Percentiles rank a stretch among this genome's conserved stretches.
These are phyloP conservation scores for Corydoras sp. DNA, from an alignment of 2,113 vertebrate species.

Conservation along the genomic window DNA sequence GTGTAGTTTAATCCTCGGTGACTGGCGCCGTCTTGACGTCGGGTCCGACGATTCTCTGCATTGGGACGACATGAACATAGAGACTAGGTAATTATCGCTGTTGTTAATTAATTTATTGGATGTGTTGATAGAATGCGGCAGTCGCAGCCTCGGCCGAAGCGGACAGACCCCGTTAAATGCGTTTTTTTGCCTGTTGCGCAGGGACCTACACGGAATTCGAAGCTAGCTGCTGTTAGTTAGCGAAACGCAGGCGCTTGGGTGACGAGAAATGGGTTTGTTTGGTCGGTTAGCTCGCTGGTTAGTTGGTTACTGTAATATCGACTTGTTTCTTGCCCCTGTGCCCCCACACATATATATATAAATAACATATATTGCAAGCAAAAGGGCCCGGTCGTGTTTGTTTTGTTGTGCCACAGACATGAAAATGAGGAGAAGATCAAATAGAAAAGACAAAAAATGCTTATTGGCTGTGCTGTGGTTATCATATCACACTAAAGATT, in stretches of 20 bases:
- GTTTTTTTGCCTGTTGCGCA: slow-evolving; percentile 43
- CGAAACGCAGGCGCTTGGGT: not conserved
- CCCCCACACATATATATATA: too few relatives aligned
- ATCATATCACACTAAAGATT: too few relatives aligned
- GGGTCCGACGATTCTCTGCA: slow-evolving; percentile 59
- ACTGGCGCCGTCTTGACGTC: slow-evolving; percentile 51
- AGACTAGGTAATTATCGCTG: slow-evolving; percentile 62
- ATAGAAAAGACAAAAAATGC: too few relatives aligned
- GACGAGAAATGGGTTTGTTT: slow-evolving; percentile 17
- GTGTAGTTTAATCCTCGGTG: slow-evolving; percentile 52
- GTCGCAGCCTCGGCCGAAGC: not conserved
- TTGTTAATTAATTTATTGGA: not conserved
- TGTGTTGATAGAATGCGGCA: not conserved
- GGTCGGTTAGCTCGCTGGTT: not conserved
- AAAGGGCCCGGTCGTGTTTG: too few relatives aligned
- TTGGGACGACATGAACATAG: slow-evolving; percentile 67
- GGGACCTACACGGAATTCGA: slow-evolving; percentile 20
- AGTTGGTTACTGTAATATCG: not conserved
- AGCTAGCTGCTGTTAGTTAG: slow-evolving; percentile 6
- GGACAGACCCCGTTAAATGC: not conserved
- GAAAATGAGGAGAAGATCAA: too few relatives aligned
- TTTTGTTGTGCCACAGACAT: too few relatives aligned
- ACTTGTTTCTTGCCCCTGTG: not conserved
- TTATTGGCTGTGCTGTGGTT: too few relatives aligned
- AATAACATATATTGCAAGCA: too few relatives aligned